Conservation (phyloP, 2,113 vertebrate species). For the Platysteira castanea region DNA sequence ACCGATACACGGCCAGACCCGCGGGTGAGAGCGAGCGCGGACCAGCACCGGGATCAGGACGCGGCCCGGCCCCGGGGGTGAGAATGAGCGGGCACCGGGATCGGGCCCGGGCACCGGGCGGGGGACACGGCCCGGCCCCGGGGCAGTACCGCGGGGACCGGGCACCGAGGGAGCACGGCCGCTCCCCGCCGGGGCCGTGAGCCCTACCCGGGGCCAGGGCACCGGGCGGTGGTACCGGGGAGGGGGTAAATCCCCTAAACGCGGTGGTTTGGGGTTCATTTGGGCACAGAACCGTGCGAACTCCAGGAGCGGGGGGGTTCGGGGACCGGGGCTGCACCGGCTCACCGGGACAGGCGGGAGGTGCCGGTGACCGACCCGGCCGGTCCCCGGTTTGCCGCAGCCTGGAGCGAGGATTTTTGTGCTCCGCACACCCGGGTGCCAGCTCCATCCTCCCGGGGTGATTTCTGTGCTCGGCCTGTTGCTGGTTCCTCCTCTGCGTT, state of each 20-base stretch:
- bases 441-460: rapidly evolving
- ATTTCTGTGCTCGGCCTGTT: background rate
- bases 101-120: background rate
- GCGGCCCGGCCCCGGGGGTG: too few relatives aligned
- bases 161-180: rapidly evolving
- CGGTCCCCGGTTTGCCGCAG: background rate
- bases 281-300: rapidly evolving
- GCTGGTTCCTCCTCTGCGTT: background rate
- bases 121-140: background rate
- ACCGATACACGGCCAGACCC: background rate
- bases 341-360: rapidly evolving
- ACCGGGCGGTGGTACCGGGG: background rate
- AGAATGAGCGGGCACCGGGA: background rate
- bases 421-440: rapidly evolving
- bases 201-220: background rate
- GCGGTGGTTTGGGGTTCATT: background rate
- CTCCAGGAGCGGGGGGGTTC: background rate
- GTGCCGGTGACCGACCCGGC: rapidly evolving
- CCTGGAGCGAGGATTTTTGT: rapidly evolving
- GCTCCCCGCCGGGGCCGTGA: background rate
- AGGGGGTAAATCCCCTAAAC: rapidly evolving
- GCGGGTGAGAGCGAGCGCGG: background rate
- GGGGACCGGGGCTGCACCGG: background rate
- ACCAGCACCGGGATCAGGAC: too few relatives aligned
- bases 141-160: background rate